phyloP scores from a whole-genome alignment of 2,888 invertebrate species.

The Amblyjoppa fuscipennis region DNA sequence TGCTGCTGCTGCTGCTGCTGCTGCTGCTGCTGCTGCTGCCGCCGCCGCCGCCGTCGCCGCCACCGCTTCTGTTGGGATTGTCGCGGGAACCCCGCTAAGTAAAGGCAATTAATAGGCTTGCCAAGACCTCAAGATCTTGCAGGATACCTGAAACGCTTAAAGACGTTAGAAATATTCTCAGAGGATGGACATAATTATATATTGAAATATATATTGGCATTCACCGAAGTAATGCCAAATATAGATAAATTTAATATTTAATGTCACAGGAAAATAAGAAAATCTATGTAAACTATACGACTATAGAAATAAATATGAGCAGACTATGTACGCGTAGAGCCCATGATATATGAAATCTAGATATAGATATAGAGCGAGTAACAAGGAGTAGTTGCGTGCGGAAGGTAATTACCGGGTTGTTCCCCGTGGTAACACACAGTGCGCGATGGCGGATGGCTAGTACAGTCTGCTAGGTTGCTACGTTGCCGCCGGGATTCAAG shows the following conservation, averaged over 20 bases:
- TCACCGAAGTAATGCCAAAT: no score
- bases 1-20: conserved; percentile 57
- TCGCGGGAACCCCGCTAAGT: conserved; percentile 70
- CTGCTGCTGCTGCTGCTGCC: conserved; percentile 36
- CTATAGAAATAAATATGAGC: conserved; percentile 50
- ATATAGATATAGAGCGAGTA: conserved; percentile 41
- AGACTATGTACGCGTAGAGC: conserved; percentile 40
- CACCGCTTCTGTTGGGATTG: conserved; percentile 24
- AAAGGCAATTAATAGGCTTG: conserved; percentile 83
- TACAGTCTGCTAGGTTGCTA: conserved; percentile 54
- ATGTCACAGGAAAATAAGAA: conserved; percentile 59
- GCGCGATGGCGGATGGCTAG: conserved; percentile 81
- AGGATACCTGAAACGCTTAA: conserved; percentile 72
- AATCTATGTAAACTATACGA: conserved; percentile 48
- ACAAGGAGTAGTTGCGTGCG: conserved; percentile 77
- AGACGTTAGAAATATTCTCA: conserved; percentile 74
- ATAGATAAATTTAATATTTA: background rate
- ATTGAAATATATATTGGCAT: no score
- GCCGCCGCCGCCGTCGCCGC: no score
- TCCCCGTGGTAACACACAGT: conserved; percentile 74
- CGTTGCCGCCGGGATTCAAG: conserved; percentile 77
- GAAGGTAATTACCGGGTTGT: conserved; percentile 82
- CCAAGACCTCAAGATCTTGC: conserved; percentile 77
- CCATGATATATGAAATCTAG: conserved; percentile 62
- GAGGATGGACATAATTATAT: no score